Evolutionary conservation across 2,888 invertebrate species (phyloP), one percentile per base, ranked within the genome.

Genomic region (Crematogaster levior): DNA sequence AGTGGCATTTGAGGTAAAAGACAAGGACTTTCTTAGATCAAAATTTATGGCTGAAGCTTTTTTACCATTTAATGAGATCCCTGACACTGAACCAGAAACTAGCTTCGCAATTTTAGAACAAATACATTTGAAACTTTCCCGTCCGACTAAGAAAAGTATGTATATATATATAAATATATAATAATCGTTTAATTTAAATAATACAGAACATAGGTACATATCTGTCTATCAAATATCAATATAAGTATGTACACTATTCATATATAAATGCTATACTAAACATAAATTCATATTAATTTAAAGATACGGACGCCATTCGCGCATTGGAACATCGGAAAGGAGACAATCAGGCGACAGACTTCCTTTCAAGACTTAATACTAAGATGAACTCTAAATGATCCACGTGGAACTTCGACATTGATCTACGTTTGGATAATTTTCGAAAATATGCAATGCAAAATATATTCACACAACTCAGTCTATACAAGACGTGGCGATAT

Each of bases 41-140:
- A 98, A 98, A 92, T 99, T 99, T 95, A 97, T 99, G 88, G 99
- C 99, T 10, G 99, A 99, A 95, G 98, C 98, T 56, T 99, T 98
- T 94, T 94, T 99, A 46, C 96, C 97, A 90, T 97, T 99, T 94
- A 96, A 95, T 85, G 97, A 97, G 91, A 96, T 98, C 89, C 96
- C 96, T 18, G 96, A 96, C 87, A 96, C 96, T 0, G 95, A 95
- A 0, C 95, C 96, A 77, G 95, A 96, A 2, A 95, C 96, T 65
- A 95, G 95, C 84, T 90, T 95, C 12, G 94, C 95, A 66, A 95
- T 96, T 72, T 95, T 97, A 82, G 96, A 97, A 81, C 98, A 98
- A 95, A 96, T 97, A 86, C 96, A 97, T 91, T 94, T 98, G 91
- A 96, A 96, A 85, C 95, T 98, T 9, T 96, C 96, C 15, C 96